A percentile compares a stretch with the other conserved stretches of the same genome.
phyloP scores from a whole-genome alignment of 2,797 vertebrate genomes.

The Halcyon leucocephala region DNA sequence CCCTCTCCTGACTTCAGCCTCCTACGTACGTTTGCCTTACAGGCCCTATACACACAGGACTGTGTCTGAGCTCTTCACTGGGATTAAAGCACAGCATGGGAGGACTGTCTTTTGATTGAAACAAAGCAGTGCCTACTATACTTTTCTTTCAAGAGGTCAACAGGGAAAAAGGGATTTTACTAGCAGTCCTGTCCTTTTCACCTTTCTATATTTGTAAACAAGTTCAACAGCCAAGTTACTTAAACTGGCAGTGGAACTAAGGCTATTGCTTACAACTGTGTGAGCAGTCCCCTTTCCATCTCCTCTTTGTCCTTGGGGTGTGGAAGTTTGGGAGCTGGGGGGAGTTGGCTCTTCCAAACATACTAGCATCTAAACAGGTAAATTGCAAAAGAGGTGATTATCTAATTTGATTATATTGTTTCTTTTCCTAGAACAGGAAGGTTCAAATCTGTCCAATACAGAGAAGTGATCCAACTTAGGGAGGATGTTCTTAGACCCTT shows the following conservation, averaged over 20 bases:
- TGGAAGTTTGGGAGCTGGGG: background rate
- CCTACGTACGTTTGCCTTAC: background rate
- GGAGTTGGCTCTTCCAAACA: background rate
- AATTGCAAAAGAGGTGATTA: background rate
- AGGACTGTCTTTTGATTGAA: background rate
- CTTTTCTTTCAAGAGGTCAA: background rate
- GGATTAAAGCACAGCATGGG: background rate
- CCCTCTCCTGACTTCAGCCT: rapidly evolving
- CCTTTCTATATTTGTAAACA: background rate
- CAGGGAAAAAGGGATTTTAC: background rate
- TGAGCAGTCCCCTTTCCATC: background rate
- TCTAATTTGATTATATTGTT: background rate
- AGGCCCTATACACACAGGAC: background rate
- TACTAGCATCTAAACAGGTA: background rate
- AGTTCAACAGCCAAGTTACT: background rate
- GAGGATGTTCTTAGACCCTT: background rate
- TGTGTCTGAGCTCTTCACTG: background rate
- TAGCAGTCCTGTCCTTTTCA: conserved; percentile 4
- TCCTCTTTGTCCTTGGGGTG: background rate
- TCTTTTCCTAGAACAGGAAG: background rate
- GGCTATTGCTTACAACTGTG: background rate
- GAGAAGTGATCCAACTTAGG: background rate
- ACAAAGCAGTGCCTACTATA: background rate
- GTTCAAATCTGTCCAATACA: background rate
- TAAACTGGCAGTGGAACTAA: background rate